Conservation (phyloP, 2,113 vertebrate genomes). For the Montifringilla adamsi region DNA sequence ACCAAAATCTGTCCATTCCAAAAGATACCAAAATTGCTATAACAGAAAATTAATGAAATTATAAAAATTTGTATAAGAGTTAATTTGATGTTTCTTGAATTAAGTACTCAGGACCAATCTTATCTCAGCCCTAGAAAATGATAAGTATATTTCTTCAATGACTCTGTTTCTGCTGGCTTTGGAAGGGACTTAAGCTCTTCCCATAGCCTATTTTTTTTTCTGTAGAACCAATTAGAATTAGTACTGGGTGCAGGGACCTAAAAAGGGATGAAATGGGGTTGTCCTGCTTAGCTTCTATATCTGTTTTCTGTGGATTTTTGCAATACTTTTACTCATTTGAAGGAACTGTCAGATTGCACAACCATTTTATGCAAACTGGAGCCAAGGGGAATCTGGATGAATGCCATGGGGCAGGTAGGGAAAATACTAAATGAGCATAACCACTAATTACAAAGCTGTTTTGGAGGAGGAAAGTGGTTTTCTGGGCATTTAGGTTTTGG, state of each 20-base stretch:
- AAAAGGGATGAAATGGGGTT: neutral
- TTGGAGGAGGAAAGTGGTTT: accelerated
- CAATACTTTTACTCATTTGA: neutral
- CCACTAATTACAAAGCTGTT: neutral
- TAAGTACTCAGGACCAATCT: neutral
- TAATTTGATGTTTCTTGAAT: neutral
- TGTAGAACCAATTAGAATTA: neutral
- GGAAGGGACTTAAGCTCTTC: neutral
- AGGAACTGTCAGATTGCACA: neutral
- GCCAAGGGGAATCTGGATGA: neutral
- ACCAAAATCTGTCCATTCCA: neutral
- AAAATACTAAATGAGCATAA: neutral
- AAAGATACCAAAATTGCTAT: neutral
- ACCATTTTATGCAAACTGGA: neutral
- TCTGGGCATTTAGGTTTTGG: neutral
- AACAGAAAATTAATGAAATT: neutral
- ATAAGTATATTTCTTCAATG: neutral
- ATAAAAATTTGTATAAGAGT: neutral
- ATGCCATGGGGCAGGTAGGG: accelerated
- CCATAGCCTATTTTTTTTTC: neutral
- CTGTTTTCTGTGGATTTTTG: neutral
- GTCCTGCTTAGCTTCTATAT: neutral
- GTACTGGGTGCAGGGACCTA: neutral
- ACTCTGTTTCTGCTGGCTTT: neutral
- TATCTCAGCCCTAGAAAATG: neutral